Conservation (phyloP, 2,888 invertebrate species). For the Lydus trimaculatus region DNA sequence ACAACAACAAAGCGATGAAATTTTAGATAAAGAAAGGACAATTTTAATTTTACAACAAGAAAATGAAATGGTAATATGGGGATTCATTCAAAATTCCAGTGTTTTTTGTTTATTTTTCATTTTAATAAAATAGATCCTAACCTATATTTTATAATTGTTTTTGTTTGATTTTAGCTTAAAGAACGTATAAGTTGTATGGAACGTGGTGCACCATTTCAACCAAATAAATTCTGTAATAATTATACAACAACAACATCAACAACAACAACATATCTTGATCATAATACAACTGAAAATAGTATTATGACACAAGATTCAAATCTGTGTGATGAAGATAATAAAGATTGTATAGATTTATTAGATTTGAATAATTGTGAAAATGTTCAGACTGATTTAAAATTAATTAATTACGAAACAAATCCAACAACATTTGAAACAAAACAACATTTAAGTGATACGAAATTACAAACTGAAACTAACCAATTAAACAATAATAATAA, state of each 20-base stretch:
- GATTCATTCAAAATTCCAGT: background rate
- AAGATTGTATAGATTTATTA: constrained; percentile 39
- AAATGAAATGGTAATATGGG: constrained; percentile 74
- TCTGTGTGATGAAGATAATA: constrained; percentile 50
- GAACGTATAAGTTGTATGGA: constrained; percentile 73
- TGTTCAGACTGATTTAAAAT: constrained; percentile 20
- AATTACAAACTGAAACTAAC: constrained; percentile 44
- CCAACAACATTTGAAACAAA: constrained; percentile 22
- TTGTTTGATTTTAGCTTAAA: constrained; percentile 50
- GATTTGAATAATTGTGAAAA: constrained; percentile 33
- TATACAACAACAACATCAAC: constrained; percentile 8
- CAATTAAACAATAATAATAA: constrained; percentile 30
- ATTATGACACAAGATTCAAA: constrained; percentile 56
- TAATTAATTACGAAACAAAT: constrained; percentile 14
- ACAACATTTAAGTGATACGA: constrained; percentile 40
- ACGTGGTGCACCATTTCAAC: constrained; percentile 62
- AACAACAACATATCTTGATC: constrained; percentile 12
- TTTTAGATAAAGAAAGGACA: constrained; percentile 80
- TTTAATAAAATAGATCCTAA: background rate
- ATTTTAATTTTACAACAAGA: constrained; percentile 76
- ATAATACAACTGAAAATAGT: constrained; percentile 20
- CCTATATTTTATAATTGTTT: background rate
- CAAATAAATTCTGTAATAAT: constrained; percentile 34
- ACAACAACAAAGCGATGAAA: constrained; percentile 87
- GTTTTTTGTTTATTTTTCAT: background rate